Evolutionary conservation across 1,140 invertebrate genomes (phyloP), one percentile per base, ranked within the genome.

Genomic region (Geopemphigus sp.): DNA sequence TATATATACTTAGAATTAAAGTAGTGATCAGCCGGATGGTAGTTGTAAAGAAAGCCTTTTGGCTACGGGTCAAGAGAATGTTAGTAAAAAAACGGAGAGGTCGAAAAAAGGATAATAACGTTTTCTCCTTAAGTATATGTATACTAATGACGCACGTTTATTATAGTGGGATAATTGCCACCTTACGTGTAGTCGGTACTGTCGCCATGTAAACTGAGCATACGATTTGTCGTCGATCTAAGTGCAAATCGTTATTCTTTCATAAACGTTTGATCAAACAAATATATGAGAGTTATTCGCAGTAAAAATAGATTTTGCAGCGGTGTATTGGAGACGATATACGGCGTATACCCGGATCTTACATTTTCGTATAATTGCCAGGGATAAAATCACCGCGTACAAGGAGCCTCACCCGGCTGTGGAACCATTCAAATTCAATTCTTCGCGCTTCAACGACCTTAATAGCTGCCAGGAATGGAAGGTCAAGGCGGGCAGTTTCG

Each of bases 141-240:
- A 22, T 11, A 19, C 45, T 22, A 45, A n/a, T 66, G 63, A 32
- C 22, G 32, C 19, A 45, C 63, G 19, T 5, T 66, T 66, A 66
- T 66, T 19, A 66, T 19, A 66, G 64, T 22, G 45, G 64, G 64
- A 66, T 45, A 66, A 66, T 47, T 66, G 64, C 64, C 64, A 66
- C n/a, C 19, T 45, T 45, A 47, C 19, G 32, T 32, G 17, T 0
- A 12, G 56, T 22, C 12, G 26, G n/a, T 26, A 10, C 57, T 14
- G 17, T 17, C 17, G 1, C 29, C 63, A 11, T 22, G n/a, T 66
- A 66, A 66, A 39, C 22, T n/a, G 64, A 5, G 39, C 39, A 39
- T 66, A 47, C 63, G n/a, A 66, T 66, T 45, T 39, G 63, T 66
- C 63, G 63, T 32, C 8, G 32, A 4, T 5, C 32, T 39, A 8